Conservation (phyloP, 2,113 vertebrate species). For the Calyptommatus sinebrachiatus region DNA sequence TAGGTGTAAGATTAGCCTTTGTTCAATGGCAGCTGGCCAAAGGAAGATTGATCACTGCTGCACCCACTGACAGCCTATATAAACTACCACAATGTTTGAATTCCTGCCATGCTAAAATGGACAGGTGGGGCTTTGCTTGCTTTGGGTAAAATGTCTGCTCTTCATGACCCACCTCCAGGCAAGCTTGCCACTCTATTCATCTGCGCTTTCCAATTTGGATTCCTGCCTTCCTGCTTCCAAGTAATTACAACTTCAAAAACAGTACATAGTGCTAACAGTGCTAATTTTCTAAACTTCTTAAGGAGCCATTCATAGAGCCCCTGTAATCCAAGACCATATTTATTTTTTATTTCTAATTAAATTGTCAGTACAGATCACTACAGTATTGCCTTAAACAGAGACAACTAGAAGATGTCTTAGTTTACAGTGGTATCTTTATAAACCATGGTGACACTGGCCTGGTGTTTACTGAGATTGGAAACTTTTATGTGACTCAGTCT, state of each 20-base stretch:
- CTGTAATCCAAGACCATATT: conserved; percentile 2
- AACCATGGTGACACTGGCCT: conserved; percentile 29
- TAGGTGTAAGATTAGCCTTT: conserved; percentile 61
- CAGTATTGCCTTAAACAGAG: conserved; percentile 47
- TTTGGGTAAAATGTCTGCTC: conserved; percentile 37
- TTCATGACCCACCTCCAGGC: conserved; percentile 45
- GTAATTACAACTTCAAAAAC: conserved; percentile 30
- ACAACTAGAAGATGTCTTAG: not conserved
- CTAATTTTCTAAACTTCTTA: not conserved
- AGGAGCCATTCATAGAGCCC: conserved; percentile 41
- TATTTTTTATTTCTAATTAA: conserved; percentile 42
- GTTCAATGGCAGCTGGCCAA: conserved; percentile 56
- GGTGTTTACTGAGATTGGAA: not conserved
- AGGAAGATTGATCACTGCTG: conserved; percentile 44
- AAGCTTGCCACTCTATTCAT: conserved; percentile 12
- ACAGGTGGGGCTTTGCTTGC: conserved; percentile 37
- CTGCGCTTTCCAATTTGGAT: conserved; percentile 13
- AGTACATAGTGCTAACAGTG: conserved; percentile 22
- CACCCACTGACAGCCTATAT: conserved; percentile 48
- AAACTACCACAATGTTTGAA: conserved; percentile 36
- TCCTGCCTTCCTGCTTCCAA: conserved; percentile 30
- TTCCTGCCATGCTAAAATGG: conserved; percentile 40
- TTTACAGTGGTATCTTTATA: conserved; percentile 27
- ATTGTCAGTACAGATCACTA: conserved; percentile 45
- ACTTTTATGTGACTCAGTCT: not conserved